Evolutionary conservation across 2,888 invertebrate species (phyloP), one percentile per base, ranked within the genome.

Genomic region (Stenotaenia linearis): DNA sequence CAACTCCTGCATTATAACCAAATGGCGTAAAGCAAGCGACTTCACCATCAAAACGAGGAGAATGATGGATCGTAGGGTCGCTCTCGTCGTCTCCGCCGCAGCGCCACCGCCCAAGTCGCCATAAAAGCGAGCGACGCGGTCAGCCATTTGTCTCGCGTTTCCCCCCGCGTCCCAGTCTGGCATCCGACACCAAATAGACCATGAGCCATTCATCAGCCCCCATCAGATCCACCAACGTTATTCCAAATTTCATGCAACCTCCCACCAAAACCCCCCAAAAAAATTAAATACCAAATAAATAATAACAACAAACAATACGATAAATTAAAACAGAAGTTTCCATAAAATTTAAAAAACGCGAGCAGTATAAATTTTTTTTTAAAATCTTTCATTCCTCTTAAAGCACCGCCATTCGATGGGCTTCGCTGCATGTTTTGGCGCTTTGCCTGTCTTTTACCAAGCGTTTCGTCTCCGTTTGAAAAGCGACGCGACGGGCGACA

Each of bases 401-500:
- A 61, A 61, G 61, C 61, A 61, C 61, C 61, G 61, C 61, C 61
- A 61, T 61, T 61, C 61, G 61, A 61, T 61, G 25, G 61, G 61
- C 61, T 61, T 61, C 61, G 25, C 61, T 61, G 61, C 61, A 61
- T 25, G 61, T 28, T 4, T 15, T 61, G 61, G 61, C 61, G 61
- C 9, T 61, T 23, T 61, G 61, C 61, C 61, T 61, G 23, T 23
- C 18, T 45, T 45, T 45, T 18, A 18, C 45, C 45, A 18, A 45
- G 45, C 45, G 45, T 45, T 45, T 45, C 25, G 25, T 56, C 23
- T 23, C 56, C 23, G 21, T 56, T 23, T 56, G 56, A 56, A 21
- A 56, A 56, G 61, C 61, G 61, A 61, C 28, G 61, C 61, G 28
- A 25, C 61, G 61, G 61, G 61, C 61, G 61, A 61, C 61, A 61